Evolutionary conservation across 2,113 vertebrate genomes (phyloP).

Genomic region (Takifugu bimaculatus): DNA sequence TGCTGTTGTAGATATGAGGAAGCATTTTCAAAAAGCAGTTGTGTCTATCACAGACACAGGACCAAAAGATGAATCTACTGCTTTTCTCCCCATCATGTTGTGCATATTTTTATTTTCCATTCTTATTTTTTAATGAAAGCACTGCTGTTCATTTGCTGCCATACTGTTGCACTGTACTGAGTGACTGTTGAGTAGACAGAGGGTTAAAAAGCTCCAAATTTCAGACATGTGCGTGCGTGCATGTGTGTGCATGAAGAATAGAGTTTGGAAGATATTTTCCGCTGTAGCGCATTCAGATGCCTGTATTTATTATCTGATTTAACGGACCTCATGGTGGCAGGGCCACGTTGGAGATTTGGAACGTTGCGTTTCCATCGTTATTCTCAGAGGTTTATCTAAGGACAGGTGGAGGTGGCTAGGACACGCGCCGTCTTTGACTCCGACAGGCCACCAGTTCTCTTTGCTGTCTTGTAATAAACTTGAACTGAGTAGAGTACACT

Average conservation of each 20-base stretch:
- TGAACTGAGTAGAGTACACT: conserved; percentile 75
- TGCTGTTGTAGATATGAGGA: conserved; percentile 63
- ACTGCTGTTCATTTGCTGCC: conserved; percentile 75
- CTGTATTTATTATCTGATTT: conserved; percentile 76
- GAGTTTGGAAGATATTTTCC: conserved; percentile 50
- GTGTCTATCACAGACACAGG: conserved; percentile 57
- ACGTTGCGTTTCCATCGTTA: conserved; percentile 54
- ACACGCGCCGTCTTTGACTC: conserved; percentile 43
- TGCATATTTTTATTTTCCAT: conserved; percentile 72
- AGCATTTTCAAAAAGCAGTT: conserved; percentile 62
- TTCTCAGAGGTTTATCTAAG: conserved; percentile 63
- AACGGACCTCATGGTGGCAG: conserved; percentile 73
- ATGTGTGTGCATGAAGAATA: conserved; percentile 57
- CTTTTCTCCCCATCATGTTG: conserved; percentile 53
- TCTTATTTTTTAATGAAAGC: conserved; percentile 64
- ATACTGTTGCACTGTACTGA: conserved; percentile 74
- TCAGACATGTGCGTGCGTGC: conserved; percentile 58
- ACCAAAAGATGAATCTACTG: conserved; percentile 72
- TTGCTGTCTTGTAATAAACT: conserved; percentile 70
- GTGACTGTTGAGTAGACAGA: conserved; percentile 60
- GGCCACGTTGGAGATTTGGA: conserved; percentile 67
- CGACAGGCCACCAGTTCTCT: conserved; percentile 60
- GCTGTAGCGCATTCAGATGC: conserved; percentile 62
- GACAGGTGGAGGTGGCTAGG: conserved; percentile 49
- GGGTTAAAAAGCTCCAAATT: conserved; percentile 57